Conservation (phyloP, 2,113 vertebrate genomes). For the Hystrix brachyura region DNA sequence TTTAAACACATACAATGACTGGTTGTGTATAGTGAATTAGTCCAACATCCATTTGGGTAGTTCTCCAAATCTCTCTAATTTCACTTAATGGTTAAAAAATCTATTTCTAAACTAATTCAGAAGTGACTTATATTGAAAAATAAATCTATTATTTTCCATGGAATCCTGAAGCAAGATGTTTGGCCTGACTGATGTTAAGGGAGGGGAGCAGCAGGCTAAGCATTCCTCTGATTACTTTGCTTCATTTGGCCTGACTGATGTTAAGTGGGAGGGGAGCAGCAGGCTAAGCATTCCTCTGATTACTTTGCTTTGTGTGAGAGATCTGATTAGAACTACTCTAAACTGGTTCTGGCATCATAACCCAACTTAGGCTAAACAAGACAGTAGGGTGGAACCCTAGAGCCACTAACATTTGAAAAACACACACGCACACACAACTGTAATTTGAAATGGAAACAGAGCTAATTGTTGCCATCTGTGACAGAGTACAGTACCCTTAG, state of each 20-base stretch:
- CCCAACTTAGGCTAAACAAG: constrained; percentile 76
- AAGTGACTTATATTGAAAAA: constrained; percentile 78
- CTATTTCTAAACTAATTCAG: constrained; percentile 16
- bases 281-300: constrained; percentile 61
- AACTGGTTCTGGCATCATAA: constrained; percentile 62
- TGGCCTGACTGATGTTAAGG: constrained; percentile 52
- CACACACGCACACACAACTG: constrained; percentile 35
- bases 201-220: constrained; percentile 23
- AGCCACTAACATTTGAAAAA: constrained; percentile 67
- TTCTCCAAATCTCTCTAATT: constrained; percentile 70
- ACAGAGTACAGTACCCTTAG: not conserved
- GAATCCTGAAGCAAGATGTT: constrained; percentile 52
- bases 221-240: constrained; percentile 74
- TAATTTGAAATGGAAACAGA: constrained; percentile 76
- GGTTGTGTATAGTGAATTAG: not conserved
- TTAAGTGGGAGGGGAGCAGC: constrained; percentile 38
- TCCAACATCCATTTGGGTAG: constrained; percentile 66
- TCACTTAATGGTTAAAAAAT: constrained; percentile 61
- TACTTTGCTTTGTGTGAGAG: constrained; percentile 77
- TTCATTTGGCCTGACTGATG: constrained; percentile 64
- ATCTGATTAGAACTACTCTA: constrained; percentile 65
- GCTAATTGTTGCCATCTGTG: constrained; percentile 63
- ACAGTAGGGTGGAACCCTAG: constrained; percentile 60
- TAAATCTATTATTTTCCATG: constrained; percentile 81
- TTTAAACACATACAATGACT: not conserved